These are phyloP conservation scores for Piliocolobus tephrosceles DNA, from an alignment of 2,113 vertebrate species.

Conservation along the genomic window DNA sequence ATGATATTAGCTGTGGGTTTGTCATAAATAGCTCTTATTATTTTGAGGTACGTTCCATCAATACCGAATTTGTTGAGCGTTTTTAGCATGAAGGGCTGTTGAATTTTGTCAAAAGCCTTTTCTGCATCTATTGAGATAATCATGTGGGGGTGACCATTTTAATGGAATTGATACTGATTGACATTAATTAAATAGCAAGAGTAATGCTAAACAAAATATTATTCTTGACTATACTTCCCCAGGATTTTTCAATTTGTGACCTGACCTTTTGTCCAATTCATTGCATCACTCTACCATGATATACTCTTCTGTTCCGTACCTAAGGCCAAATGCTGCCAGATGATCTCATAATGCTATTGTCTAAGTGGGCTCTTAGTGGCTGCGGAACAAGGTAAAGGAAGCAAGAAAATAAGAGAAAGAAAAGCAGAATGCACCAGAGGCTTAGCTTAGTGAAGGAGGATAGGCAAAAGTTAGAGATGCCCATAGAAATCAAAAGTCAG, in stretches of 20 bases:
- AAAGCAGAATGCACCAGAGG: background rate
- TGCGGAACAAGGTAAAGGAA: background rate
- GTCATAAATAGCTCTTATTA: no score
- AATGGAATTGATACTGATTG: background rate
- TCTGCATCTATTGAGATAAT: no score
- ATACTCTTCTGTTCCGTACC: background rate
- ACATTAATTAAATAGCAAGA: background rate
- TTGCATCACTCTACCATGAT: background rate
- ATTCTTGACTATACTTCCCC: background rate
- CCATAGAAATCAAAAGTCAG: background rate
- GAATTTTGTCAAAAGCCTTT: no score
- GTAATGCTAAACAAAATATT: background rate
- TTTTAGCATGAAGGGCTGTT: no score
- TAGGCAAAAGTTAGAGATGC: background rate
- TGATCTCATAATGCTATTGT: background rate
- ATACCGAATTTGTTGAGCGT: no score
- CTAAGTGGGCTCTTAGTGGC: background rate
- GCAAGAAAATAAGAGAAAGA: background rate
- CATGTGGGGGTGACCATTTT: background rate
- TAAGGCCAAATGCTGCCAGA: background rate
- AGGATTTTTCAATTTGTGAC: background rate
- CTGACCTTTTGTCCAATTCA: background rate
- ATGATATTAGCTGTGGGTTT: no score
- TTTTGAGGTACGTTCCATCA: no score
- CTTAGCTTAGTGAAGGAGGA: background rate